A percentile compares a stretch with the other conserved stretches of the same genome.
These are phyloP conservation scores for Sphenodon punctatus DNA, from an alignment of 2,797 vertebrate genomes.

Conservation along the genomic window DNA sequence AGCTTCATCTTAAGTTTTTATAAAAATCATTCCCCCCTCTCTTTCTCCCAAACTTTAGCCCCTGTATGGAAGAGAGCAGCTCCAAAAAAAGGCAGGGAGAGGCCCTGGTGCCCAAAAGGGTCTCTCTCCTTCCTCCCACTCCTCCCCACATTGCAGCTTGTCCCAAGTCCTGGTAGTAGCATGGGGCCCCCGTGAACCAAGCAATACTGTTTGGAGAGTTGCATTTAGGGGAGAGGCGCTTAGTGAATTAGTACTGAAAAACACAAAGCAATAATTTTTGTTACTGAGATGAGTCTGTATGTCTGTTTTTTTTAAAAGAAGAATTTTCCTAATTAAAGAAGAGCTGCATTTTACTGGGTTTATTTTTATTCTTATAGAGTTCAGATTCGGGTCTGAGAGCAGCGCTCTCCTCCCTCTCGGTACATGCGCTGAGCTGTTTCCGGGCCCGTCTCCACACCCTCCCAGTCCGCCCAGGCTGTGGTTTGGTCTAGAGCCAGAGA, in stretches of 20 bases:
- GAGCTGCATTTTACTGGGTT: constrained; percentile 80
- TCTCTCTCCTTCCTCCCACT: background rate
- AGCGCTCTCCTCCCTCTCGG: constrained; percentile 63
- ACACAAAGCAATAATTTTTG: constrained; percentile 88
- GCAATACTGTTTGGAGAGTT: constrained; percentile 77
- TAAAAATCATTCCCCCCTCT: constrained; percentile 67
- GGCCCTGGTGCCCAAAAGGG: background rate
- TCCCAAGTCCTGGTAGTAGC: background rate
- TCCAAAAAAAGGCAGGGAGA: constrained; percentile 9
- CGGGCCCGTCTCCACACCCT: constrained; percentile 52
- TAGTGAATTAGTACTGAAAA: constrained; percentile 79
- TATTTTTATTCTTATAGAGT: constrained; percentile 82
- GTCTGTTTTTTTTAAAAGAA: constrained; percentile 73
- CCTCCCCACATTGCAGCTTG: constrained; percentile 4
- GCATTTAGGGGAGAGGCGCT: constrained; percentile 73
- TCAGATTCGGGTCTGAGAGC: constrained; percentile 70
- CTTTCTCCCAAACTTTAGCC: constrained; percentile 62
- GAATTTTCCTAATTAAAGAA: constrained; percentile 80
- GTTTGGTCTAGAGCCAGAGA: constrained; percentile 46
- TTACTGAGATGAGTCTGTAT: constrained; percentile 83
- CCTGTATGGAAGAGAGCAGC: constrained; percentile 35
- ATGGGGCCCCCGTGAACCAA: background rate
- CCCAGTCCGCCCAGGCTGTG: constrained; percentile 44
- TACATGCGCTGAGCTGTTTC: constrained; percentile 59
- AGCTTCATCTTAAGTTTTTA: constrained; percentile 67